A percentile compares a stretch with the other conserved stretches of the same genome.
Conservation (phyloP, 2,888 invertebrate genomes). For the Eurytoma californica region DNA sequence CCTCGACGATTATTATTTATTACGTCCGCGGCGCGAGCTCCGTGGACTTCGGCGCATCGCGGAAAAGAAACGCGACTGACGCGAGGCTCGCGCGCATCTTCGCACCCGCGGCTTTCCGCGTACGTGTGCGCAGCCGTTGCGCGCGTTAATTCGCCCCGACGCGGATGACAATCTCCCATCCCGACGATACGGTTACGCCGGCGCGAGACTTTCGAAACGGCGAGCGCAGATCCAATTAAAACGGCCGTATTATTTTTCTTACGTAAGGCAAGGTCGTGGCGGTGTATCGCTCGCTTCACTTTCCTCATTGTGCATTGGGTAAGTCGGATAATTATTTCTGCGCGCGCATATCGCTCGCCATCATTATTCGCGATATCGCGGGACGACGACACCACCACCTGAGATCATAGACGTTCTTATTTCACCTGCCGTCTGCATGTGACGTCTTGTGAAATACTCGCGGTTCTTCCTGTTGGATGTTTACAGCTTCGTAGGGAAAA, state of each 20-base stretch:
- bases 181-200: background rate
- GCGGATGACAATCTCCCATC: slow-evolving; percentile 25
- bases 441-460: background rate
- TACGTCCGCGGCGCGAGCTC: background rate
- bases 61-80: background rate
- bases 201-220: slow-evolving; percentile 30
- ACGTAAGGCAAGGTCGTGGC: slow-evolving; percentile 52
- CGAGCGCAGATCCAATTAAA: slow-evolving; percentile 44
- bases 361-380: background rate
- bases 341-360: slow-evolving; percentile 3
- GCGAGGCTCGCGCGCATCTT: no score
- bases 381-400: background rate
- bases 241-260: slow-evolving; percentile 46
- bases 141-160: background rate
- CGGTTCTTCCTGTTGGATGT: no score
- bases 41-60: background rate
- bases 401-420: background rate
- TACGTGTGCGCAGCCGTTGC: background rate
- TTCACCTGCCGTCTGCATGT: background rate
- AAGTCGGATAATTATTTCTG: slow-evolving; percentile 39
- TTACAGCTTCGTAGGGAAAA: no score
- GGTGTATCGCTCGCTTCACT: slow-evolving; percentile 9
- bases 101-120: background rate
- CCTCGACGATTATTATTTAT: background rate
- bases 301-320: slow-evolving; percentile 43